Base-by-base conservation (phyloP, 1,140 invertebrate species). In the Aphaenogaster ashmeadi region DNA sequence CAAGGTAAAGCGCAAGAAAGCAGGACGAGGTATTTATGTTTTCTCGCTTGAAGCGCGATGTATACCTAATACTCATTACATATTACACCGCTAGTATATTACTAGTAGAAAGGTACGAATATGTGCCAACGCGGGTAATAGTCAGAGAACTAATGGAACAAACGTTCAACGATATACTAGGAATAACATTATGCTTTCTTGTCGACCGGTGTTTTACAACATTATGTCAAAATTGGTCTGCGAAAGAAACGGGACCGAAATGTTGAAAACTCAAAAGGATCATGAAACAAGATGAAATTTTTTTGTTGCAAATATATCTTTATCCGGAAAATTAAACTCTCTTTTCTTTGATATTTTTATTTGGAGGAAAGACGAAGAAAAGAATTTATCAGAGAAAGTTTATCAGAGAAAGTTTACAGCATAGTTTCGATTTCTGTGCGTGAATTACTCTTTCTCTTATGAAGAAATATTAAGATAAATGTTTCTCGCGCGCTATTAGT, bases 1-100 rank as follows among this genome's bases (percentile, higher is more conserved):
- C 18, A 38, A 74, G 41, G 54, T 74, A 50, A 84, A 54, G 47
- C 54, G 69, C 69, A 74, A 84, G 80, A 84, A 84, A 75, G 67
- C 67, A n/a, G 27, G 69, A 33, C 67, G 67, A 47, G 41, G 79
- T 52, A 72, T 83, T 83, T 74, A 60, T 62, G 54, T 84, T 84
- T 84, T 75, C 41, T 74, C 54, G 41, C 80, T 84, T 84, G 13
- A 74, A 84, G 69, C 54, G 18, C 54, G 38, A 72, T 27, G 38
- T 83, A 27, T 69, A 74, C 27, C 54, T 44, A 60, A 84, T 36
- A 13, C 69, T 84, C 54, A 44, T 84, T 84, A 50, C 54, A 38
- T 47, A 41, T 72, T 83, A 74, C 47, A 47, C 33, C 56, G 54
- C 18, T n/a, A n/a, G n/a, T n/a, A n/a, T n/a, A n/a, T n/a, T n/a